Evolutionary conservation across 2,113 vertebrate species (phyloP).

Genomic region (Ahaetulla prasina): DNA sequence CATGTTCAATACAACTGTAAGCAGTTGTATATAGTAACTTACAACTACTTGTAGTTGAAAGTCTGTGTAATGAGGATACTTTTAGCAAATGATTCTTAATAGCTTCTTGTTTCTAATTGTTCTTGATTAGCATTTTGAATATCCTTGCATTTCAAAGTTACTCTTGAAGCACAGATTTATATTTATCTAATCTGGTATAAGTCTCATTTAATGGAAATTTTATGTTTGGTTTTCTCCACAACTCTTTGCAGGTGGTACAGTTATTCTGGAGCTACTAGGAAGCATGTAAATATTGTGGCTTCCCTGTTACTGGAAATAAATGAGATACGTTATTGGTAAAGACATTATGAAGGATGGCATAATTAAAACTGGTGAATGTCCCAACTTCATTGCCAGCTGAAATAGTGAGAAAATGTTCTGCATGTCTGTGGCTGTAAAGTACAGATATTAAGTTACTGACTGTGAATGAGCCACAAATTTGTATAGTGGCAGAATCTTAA

Average conservation of each 20-base stretch:
- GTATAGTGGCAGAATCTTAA: constrained; percentile 16
- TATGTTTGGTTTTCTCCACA: fast-evolving
- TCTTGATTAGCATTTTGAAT: not conserved
- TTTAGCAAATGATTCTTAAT: not conserved
- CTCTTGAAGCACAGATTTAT: not conserved
- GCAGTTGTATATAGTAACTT: not conserved
- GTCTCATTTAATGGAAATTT: not conserved
- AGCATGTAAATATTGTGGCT: constrained; percentile 1
- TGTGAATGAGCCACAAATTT: constrained; percentile 10
- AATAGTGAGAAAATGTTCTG: constrained; percentile 13
- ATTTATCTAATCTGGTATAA: not conserved
- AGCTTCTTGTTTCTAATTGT: not conserved
- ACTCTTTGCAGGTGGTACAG: not conserved
- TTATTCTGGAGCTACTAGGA: constrained; percentile 21
- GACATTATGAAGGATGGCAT: constrained; percentile 4
- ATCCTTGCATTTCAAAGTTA: not conserved
- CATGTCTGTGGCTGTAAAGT: not conserved
- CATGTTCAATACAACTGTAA: not conserved
- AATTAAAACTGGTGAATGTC: constrained; percentile 11
- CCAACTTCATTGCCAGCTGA: not conserved
- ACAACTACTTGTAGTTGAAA: not conserved
- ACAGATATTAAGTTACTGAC: constrained; percentile 35
- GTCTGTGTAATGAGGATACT: not conserved
- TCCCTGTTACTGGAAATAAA: not conserved
- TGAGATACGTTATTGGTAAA: constrained; percentile 3